Conservation (phyloP, 2,797 vertebrate genomes). For the Aeoliscus strigatus region DNA sequence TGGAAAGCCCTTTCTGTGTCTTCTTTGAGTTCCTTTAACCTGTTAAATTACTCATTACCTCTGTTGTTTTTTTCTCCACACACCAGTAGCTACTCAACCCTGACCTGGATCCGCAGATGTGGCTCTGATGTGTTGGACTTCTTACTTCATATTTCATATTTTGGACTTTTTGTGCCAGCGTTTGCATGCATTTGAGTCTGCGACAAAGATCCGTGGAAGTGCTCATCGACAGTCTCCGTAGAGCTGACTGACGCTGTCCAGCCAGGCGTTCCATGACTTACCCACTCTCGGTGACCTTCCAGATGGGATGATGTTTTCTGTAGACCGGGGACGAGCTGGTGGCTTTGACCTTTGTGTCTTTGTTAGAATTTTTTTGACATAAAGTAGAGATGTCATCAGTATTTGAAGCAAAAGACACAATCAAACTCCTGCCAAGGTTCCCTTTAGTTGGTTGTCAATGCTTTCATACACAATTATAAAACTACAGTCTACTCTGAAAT, state of each 20-base stretch:
- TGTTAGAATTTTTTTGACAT: not conserved
- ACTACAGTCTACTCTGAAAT: slow-evolving; percentile 30
- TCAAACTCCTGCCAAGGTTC: not conserved
- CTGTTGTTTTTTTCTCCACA: not conserved
- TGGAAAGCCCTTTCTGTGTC: not conserved
- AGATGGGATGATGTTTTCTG: slow-evolving; percentile 45
- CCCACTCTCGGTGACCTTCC: slow-evolving; percentile 43
- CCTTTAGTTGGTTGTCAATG: slow-evolving; percentile 2
- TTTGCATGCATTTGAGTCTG: no score
- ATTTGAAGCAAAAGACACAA: slow-evolving; percentile 5
- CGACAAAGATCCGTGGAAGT: slow-evolving; percentile 49
- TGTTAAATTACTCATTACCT: not conserved
- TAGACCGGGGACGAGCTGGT: slow-evolving; percentile 29
- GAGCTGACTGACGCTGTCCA: slow-evolving; percentile 66
- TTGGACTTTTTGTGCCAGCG: no score
- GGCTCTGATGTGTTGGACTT: no score
- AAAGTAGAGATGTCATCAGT: slow-evolving; percentile 5
- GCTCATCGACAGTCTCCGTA: slow-evolving; percentile 69
- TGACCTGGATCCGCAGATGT: not conserved
- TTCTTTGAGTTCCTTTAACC: not conserved
- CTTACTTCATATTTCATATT: no score
- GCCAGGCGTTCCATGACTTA: slow-evolving; percentile 56
- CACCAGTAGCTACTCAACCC: not conserved
- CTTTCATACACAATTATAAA: not conserved
- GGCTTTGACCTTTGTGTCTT: slow-evolving; percentile 28